These are phyloP conservation scores for Nothobranchius kuhntae DNA, from an alignment of 2,113 vertebrate genomes.

Conservation along the genomic window DNA sequence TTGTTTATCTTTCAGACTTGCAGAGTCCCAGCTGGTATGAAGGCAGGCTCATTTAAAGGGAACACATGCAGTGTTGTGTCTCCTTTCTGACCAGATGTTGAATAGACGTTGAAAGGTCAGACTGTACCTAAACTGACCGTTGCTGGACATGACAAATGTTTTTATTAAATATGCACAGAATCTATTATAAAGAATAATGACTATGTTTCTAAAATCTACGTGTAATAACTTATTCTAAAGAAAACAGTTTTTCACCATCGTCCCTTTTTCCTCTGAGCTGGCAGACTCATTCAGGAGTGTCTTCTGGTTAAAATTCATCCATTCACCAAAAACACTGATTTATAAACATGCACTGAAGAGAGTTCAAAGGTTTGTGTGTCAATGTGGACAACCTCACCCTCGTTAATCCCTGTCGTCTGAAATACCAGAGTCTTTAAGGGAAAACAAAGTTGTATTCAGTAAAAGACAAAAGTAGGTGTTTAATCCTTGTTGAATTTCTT, in stretches of 20 bases:
- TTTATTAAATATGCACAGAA: constrained; percentile 13
- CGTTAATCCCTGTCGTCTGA: constrained; percentile 7
- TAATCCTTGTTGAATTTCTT: background rate
- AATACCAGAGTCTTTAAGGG: constrained; percentile 24
- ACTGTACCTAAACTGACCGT: too few relatives aligned
- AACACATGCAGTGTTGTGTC: too few relatives aligned
- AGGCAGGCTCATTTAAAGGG: too few relatives aligned
- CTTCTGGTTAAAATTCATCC: constrained; percentile 11
- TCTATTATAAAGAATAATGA: background rate
- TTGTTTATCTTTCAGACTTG: too few relatives aligned
- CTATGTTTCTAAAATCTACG: background rate
- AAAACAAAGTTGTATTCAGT: background rate
- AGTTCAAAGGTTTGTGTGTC: background rate
- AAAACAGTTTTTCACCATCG: background rate
- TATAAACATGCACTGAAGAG: background rate
- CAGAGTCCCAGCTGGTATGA: too few relatives aligned
- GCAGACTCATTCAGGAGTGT: constrained; percentile 38
- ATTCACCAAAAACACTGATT: constrained; percentile 13
- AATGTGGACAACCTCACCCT: background rate
- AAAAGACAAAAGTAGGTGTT: background rate
- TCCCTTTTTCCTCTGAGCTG: constrained; percentile 4
- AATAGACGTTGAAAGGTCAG: too few relatives aligned
- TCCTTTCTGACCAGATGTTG: too few relatives aligned
- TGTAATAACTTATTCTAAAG: too few relatives aligned
- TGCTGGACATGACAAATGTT: too few relatives aligned